These are phyloP conservation scores for Carabus problematicus DNA, from an alignment of 2,888 invertebrate genomes.

Conservation along the genomic window DNA sequence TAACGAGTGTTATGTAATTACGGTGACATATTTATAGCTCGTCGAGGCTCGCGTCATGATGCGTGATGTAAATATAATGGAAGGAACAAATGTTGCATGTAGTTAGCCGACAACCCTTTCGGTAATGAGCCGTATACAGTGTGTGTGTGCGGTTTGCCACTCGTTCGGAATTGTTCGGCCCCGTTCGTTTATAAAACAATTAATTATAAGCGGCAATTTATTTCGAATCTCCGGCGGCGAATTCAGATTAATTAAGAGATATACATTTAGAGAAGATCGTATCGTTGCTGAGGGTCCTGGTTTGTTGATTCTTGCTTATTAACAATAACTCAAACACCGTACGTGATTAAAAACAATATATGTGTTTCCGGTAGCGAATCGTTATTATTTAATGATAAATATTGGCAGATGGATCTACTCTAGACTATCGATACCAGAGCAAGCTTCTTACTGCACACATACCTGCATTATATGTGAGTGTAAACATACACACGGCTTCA, in stretches of 20 bases:
- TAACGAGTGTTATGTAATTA: slow-evolving; percentile 5
- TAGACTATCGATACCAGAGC: too few relatives aligned
- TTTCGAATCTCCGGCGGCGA: slow-evolving; percentile 20
- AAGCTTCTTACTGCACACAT: too few relatives aligned
- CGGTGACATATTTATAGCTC: slow-evolving; percentile 16
- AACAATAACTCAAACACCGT: slow-evolving; percentile 29
- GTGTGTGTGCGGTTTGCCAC: slow-evolving; percentile 2
- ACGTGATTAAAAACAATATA: slow-evolving; percentile 34
- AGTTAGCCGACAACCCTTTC: slow-evolving; percentile 17
- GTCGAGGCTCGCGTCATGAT: slow-evolving; percentile 2
- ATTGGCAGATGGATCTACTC: too few relatives aligned
- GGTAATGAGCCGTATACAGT: not conserved
- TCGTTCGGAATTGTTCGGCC: slow-evolving; percentile 37
- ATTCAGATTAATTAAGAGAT: slow-evolving; percentile 38
- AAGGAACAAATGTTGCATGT: slow-evolving; percentile 41
- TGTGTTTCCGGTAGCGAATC: slow-evolving; percentile 19
- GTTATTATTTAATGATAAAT: too few relatives aligned
- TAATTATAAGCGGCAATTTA: slow-evolving; percentile 39
- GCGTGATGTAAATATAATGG: slow-evolving; percentile 41
- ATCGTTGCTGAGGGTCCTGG: slow-evolving; percentile 11
- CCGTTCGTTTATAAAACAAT: slow-evolving; percentile 41
- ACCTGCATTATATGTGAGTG: too few relatives aligned
- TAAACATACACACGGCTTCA: too few relatives aligned
- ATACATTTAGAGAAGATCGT: slow-evolving; percentile 21
- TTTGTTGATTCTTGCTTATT: slow-evolving; percentile 30